phyloP scores from a whole-genome alignment of 2,113 vertebrate genomes.

The Siniperca chuatsi region DNA sequence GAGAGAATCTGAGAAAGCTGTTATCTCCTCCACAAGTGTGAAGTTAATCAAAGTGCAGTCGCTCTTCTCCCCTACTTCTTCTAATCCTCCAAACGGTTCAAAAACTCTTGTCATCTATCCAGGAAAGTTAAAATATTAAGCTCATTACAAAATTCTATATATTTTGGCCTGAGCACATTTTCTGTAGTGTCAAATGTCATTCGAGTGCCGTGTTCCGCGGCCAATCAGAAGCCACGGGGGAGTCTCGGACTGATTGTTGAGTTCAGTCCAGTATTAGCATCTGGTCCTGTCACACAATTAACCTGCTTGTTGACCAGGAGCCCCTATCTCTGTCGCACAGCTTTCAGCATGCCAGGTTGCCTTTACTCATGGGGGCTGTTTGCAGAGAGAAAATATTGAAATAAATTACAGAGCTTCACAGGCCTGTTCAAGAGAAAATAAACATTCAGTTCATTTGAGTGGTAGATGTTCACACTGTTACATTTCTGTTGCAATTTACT shows the following conservation, averaged over 20 bases:
- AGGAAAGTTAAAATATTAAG: slow-evolving; percentile 40
- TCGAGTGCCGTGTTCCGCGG: slow-evolving; percentile 24
- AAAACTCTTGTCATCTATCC: slow-evolving; percentile 18
- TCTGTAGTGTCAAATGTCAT: slow-evolving; percentile 14
- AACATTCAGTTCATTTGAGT: slow-evolving; percentile 2
- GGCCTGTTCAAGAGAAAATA: slow-evolving; percentile 26
- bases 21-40: slow-evolving; percentile 69
- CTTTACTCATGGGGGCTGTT: slow-evolving; percentile 35
- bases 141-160: slow-evolving; percentile 7
- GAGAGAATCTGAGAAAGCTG: slow-evolving; percentile 55
- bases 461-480: slow-evolving; percentile 6
- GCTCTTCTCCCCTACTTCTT: slow-evolving; percentile 14
- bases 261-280: slow-evolving; percentile 47
- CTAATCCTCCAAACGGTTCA: background rate
- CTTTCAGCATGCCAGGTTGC: slow-evolving; percentile 34
- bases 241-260: slow-evolving; percentile 7
- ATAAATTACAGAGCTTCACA: slow-evolving; percentile 8
- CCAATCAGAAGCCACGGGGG: slow-evolving; percentile 38
- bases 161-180: background rate
- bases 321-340: slow-evolving; percentile 62
- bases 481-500: background rate
- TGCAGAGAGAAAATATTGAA: slow-evolving; percentile 55
- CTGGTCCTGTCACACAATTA: slow-evolving; percentile 73
- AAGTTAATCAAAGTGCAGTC: slow-evolving; percentile 68
- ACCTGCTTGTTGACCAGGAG: slow-evolving; percentile 76